Base-by-base conservation (phyloP, 1,140 invertebrate species). In the Sitophilus oryzae region DNA sequence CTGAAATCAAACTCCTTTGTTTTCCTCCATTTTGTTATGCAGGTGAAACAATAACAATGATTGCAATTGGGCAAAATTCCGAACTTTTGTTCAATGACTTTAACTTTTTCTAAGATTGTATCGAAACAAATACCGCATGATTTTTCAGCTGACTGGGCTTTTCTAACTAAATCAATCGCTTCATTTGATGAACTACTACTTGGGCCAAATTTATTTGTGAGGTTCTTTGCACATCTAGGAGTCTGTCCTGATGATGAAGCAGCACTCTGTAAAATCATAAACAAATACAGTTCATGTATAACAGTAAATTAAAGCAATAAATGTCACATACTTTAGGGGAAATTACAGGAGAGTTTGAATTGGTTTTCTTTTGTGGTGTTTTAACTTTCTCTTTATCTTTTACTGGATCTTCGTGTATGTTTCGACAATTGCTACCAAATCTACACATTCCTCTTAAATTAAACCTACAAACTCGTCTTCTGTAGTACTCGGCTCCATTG, bases 51-150 rank as follows among this genome's bases (percentile, higher is more conserved):
- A 69, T 91, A 94, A 61, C 88, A 85, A 67, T 94, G 91, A 70
- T 81, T 84, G 68, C 91, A 94, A 70, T 89, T 89, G n/a, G 90
- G 87, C 36, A 94, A 70, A 58, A 94, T 90, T 15, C 91, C 91
- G 69, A 94, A 94, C 51, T 88, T 79, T 53, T 83, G 81, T 65
- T 88, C 83, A 6, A 75, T 20, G 5, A 75, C 68, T 1, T 77
- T 67, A 38, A 77, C 72, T 67, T 91, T 91, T 55, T 91, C 85
- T 75, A 88, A 78, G 34, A 92, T 78, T 16, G 77, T 78, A 63
- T 93, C 90, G 72, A 93, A 89, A 71, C 91, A 94, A 55, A 94
- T 88, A 16, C 89, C 88, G 69, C 91, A 94, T 3, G 79, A 78
- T 69, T 91, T 91, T 52, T 88, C 86, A 63, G 78, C 78, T 53